Conservation (phyloP, 2,888 invertebrate genomes). For the Ecliptopera silaceata region DNA sequence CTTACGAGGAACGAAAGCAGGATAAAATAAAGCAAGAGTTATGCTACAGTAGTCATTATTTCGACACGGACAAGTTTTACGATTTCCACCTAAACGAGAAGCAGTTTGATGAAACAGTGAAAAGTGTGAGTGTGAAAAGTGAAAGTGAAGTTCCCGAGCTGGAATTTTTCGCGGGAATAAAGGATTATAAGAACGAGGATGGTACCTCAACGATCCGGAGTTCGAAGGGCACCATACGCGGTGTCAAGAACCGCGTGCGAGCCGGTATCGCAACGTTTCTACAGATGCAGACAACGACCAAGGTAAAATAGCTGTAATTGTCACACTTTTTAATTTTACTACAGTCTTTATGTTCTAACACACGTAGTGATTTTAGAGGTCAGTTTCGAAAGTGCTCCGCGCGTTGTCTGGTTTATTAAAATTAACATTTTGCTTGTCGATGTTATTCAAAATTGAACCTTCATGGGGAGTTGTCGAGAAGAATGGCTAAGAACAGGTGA, state of each 20-base stretch:
- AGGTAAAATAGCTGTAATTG: conserved; percentile 81
- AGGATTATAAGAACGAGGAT: conserved; percentile 86
- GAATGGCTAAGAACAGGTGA: conserved; percentile 54
- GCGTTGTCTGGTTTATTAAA: conserved; percentile 61
- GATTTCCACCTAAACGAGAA: conserved; percentile 92
- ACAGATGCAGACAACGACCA: conserved; percentile 90
- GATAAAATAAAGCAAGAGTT: conserved; percentile 74
- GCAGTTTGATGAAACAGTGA: conserved; percentile 76
- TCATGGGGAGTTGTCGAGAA: conserved; percentile 58
- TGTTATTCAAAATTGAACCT: conserved; percentile 60
- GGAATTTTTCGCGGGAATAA: conserved; percentile 91
- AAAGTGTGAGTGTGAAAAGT: conserved; percentile 76
- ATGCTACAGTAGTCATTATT: conserved; percentile 81
- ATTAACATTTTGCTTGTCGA: conserved; percentile 48
- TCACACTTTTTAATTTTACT: conserved; percentile 51
- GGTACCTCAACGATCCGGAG: conserved; percentile 92
- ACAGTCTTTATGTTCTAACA: conserved; percentile 58
- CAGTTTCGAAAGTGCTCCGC: conserved; percentile 72
- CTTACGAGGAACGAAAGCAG: conserved; percentile 86
- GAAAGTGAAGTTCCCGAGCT: conserved; percentile 78
- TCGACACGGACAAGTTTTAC: conserved; percentile 91
- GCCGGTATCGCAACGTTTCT: conserved; percentile 98
- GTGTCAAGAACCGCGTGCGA: conserved; percentile 96
- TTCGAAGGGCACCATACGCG: conserved; percentile 95
- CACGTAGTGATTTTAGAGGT: conserved; percentile 75